These are phyloP conservation scores for Barypeithes pellucidus DNA, from an alignment of 2,888 invertebrate species.

Conservation along the genomic window DNA sequence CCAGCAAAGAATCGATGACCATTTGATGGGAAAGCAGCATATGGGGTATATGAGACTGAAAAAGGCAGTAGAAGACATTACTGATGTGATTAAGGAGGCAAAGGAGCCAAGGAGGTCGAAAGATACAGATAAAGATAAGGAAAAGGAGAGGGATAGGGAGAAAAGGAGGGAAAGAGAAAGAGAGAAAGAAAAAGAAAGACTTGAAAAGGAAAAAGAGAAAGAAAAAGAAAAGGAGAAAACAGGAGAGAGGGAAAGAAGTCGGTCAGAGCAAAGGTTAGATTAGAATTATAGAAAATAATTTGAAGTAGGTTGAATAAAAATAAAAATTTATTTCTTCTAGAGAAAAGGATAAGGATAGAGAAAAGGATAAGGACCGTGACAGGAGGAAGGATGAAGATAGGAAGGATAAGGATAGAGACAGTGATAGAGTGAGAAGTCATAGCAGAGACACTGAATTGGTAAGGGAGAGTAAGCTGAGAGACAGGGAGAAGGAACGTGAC, in stretches of 20 bases:
- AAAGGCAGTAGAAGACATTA: slow-evolving; percentile 77
- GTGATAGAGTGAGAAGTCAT: slow-evolving; percentile 31
- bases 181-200: slow-evolving; percentile 52
- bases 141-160: slow-evolving; percentile 57
- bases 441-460: slow-evolving; percentile 38
- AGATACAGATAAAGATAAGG: slow-evolving; percentile 59
- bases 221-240: slow-evolving; percentile 34
- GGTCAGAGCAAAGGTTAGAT: slow-evolving; percentile 46
- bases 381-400: slow-evolving; percentile 17
- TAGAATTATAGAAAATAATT: not conserved
- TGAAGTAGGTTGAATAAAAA: no score
- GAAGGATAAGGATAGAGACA: slow-evolving; percentile 38
- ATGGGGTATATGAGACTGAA: slow-evolving; percentile 87
- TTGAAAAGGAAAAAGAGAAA: slow-evolving; percentile 55
- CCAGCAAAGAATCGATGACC: slow-evolving; percentile 97
- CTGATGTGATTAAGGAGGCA: slow-evolving; percentile 70
- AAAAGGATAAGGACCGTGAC: slow-evolving; percentile 25
- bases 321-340: slow-evolving; percentile 9
- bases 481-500: slow-evolving; percentile 43
- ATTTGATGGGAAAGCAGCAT: slow-evolving; percentile 98
- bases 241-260: slow-evolving; percentile 42
- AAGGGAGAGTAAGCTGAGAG: slow-evolving; percentile 38
- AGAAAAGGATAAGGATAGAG: slow-evolving; percentile 31
- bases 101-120: slow-evolving; percentile 58
- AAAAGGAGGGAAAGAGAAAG: slow-evolving; percentile 57